Percentiles rank a stretch among this genome's conserved stretches.
These are phyloP conservation scores for Vespertilio murinus DNA, from an alignment of 2,797 vertebrate genomes.

Conservation along the genomic window DNA sequence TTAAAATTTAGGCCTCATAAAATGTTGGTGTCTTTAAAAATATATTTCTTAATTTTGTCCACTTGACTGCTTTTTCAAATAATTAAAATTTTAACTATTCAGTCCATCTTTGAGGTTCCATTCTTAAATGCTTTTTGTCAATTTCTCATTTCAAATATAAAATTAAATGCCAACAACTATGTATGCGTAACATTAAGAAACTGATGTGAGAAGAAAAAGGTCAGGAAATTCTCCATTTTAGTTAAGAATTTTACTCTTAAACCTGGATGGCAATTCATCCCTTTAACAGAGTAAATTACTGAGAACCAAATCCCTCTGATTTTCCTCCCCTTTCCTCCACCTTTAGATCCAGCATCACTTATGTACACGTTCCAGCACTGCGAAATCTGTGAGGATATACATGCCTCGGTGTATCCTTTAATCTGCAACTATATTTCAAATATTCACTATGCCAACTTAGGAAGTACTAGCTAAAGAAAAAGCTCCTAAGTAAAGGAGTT, in stretches of 20 bases:
- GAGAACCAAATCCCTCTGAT: background rate
- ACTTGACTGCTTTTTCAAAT: background rate
- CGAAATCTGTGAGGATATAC: background rate
- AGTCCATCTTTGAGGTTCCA: background rate
- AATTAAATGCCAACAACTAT: constrained; percentile 11
- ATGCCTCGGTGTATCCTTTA: background rate
- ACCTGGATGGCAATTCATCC: background rate
- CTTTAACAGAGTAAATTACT: background rate
- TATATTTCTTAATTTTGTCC: background rate
- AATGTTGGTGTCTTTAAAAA: background rate
- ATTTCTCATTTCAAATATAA: constrained; percentile 36
- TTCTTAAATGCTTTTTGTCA: constrained; percentile 18
- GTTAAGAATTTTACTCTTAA: constrained; percentile 29
- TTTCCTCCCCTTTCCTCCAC: background rate
- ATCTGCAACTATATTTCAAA: background rate
- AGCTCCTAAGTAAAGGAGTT: background rate
- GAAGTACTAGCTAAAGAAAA: background rate
- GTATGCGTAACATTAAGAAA: background rate
- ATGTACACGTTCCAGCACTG: background rate
- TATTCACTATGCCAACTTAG: background rate
- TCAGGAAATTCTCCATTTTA: background rate
- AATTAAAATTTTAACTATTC: background rate
- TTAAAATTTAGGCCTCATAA: constrained; percentile 29
- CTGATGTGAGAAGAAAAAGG: background rate
- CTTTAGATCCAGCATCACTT: constrained; percentile 19